Percentiles rank a stretch among this genome's conserved stretches.
phyloP scores from a whole-genome alignment of 2,888 invertebrate genomes.

The Timema cristinae region DNA sequence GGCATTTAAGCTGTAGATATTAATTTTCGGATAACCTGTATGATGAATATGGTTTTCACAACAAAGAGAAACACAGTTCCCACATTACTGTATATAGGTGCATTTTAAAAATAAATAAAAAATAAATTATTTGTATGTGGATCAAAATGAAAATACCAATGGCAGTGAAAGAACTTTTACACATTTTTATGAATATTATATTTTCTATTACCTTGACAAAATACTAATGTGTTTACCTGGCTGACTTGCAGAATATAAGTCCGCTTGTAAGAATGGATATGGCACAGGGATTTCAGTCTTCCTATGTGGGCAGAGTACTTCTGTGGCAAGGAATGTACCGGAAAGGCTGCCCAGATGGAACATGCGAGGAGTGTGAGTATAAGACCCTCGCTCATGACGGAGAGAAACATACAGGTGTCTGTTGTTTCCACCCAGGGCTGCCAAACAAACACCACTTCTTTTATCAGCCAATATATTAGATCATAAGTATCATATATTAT shows the following conservation, averaged over 20 bases:
- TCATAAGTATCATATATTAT: too few relatives aligned
- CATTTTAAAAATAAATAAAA: neutral
- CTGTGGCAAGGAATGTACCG: constrained; percentile 75
- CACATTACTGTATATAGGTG: neutral
- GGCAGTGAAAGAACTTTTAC: too few relatives aligned
- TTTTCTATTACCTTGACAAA: neutral
- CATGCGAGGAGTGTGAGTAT: constrained; percentile 61
- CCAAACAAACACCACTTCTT: too few relatives aligned
- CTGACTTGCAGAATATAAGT: constrained; percentile 80
- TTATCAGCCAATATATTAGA: too few relatives aligned
- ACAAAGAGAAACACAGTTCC: too few relatives aligned
- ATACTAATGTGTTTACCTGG: constrained; percentile 57
- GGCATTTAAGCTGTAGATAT: too few relatives aligned
- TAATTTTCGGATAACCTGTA: too few relatives aligned
- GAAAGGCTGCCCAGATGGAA: constrained; percentile 82
- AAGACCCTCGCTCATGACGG: constrained; percentile 38
- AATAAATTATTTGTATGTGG: too few relatives aligned
- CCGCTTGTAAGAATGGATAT: constrained; percentile 85
- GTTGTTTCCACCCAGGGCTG: constrained; percentile 56
- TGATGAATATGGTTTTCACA: too few relatives aligned
- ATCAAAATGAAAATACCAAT: too few relatives aligned
- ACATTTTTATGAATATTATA: too few relatives aligned
- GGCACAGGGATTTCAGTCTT: constrained; percentile 55
- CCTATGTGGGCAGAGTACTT: constrained; percentile 69
- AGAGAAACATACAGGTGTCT: constrained; percentile 61